A percentile compares a stretch with the other conserved stretches of the same genome.
Evolutionary conservation across 1,140 invertebrate species (phyloP).

Genomic region (Drosophila malerkotliana): DNA sequence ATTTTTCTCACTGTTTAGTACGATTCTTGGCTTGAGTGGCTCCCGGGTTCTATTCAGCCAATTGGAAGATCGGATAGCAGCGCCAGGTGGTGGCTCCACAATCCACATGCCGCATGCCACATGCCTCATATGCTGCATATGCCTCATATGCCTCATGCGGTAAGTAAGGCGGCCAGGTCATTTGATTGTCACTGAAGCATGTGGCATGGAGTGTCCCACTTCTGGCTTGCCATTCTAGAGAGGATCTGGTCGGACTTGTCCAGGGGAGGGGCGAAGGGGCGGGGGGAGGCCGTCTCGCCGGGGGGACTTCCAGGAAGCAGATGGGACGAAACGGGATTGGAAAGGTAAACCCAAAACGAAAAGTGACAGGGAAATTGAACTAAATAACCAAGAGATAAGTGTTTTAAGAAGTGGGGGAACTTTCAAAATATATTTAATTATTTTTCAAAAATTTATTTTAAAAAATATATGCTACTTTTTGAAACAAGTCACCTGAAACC

Average conservation of each 20-base stretch:
- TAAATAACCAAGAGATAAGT: background rate
- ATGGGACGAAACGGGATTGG: background rate
- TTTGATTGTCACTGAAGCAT: constrained; percentile 1
- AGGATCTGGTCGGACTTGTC: constrained; percentile 45
- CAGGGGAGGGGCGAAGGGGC: background rate
- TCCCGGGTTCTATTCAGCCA: constrained; percentile 3
- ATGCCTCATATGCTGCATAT: background rate
- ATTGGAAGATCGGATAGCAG: constrained; percentile 8
- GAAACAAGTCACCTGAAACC: background rate
- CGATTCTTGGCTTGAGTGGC: constrained; percentile 19
- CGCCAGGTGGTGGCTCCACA: constrained; percentile 2
- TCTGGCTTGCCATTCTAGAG: constrained; percentile 32
- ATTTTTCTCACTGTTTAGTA: background rate
- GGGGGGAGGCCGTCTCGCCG: background rate
- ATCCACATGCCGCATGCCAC: background rate
- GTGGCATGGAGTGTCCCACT: constrained; percentile 35
- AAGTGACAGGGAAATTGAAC: background rate
- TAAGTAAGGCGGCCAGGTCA: constrained; percentile 38
- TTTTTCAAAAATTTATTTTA: background rate
- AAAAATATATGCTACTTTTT: background rate
- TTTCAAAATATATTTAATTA: too few relatives aligned
- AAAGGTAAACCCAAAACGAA: background rate
- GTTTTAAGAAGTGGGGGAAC: too few relatives aligned
- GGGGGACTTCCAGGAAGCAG: too few relatives aligned
- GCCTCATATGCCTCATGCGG: background rate